These are phyloP conservation scores for Pseudomyrmex dendroicus DNA, from an alignment of 1,140 invertebrate genomes.

Conservation along the genomic window DNA sequence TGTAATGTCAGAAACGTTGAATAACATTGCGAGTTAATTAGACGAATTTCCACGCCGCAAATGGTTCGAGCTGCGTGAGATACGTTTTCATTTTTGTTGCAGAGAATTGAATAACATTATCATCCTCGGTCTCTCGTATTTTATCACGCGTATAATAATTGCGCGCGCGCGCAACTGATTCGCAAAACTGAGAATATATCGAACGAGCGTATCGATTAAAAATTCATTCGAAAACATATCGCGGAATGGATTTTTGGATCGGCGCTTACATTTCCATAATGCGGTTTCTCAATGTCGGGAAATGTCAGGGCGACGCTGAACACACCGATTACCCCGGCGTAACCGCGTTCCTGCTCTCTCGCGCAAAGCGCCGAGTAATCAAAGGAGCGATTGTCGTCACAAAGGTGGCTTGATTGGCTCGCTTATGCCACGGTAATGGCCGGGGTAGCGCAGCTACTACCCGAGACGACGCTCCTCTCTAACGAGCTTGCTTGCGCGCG, in stretches of 20 bases:
- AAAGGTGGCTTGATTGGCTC: constrained; percentile 82
- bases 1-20: not conserved
- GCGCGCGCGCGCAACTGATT: too few relatives aligned
- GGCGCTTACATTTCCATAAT: constrained; percentile 14
- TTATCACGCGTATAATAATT: too few relatives aligned
- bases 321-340: constrained; percentile 64
- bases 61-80: too few relatives aligned
- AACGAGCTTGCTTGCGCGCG: constrained; percentile 46
- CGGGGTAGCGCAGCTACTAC: constrained; percentile 24
- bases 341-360: constrained; percentile 71
- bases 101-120: too few relatives aligned
- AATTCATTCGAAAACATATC: not conserved
- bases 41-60: not conserved
- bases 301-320: constrained; percentile 12
- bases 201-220: not conserved
- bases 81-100: too few relatives aligned
- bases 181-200: not conserved
- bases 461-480: constrained; percentile 47
- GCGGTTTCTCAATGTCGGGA: not conserved
- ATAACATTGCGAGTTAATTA: not conserved
- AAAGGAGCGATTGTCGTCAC: constrained; percentile 79
- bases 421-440: constrained; percentile 78
- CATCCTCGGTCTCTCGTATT: too few relatives aligned
- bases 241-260: constrained; percentile 4
- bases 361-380: constrained; percentile 79